These are phyloP conservation scores for Mesaphorura yosii DNA, from an alignment of 1,140 invertebrate genomes.

Conservation along the genomic window DNA sequence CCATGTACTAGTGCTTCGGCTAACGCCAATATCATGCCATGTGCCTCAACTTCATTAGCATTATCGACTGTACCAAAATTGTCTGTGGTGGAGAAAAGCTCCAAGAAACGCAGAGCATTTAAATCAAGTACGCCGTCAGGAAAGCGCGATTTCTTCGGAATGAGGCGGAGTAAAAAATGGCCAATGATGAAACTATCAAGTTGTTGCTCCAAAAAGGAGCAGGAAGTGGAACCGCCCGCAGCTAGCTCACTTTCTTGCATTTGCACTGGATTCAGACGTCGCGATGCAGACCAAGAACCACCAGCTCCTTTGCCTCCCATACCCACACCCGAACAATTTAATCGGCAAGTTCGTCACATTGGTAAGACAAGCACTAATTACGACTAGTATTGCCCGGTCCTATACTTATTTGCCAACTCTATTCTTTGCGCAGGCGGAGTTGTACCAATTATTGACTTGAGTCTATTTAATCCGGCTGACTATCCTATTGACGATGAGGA, in stretches of 20 bases:
- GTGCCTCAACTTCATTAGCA: no score
- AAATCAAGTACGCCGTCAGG: neutral
- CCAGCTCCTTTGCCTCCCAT: neutral
- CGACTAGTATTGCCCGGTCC: neutral
- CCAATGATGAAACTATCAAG: conserved; percentile 15
- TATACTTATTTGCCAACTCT: neutral
- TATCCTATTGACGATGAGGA: conserved; percentile 58
- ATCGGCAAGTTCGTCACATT: no score
- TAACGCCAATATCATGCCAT: no score
- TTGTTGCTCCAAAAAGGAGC: conserved; percentile 13
- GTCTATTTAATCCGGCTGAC: conserved; percentile 48
- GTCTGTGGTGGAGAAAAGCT: no score
- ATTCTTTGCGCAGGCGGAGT: conserved; percentile 7
- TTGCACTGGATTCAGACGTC: conserved; percentile 25
- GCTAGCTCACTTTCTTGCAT: conserved; percentile 20
- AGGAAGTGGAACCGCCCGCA: conserved; percentile 15
- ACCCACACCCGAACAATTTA: no score
- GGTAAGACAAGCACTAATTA: neutral
- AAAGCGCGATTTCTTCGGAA: conserved; percentile 27
- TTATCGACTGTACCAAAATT: no score
- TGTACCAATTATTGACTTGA: conserved; percentile 44
- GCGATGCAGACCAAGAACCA: conserved; percentile 18
- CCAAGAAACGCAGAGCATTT: conserved; percentile 12
- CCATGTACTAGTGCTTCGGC: no score
- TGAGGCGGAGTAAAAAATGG: conserved; percentile 28